These are phyloP conservation scores for Catalaphyllia jardinei DNA, from an alignment of 64 coral and sea anemone genomes.

Conservation along the genomic window DNA sequence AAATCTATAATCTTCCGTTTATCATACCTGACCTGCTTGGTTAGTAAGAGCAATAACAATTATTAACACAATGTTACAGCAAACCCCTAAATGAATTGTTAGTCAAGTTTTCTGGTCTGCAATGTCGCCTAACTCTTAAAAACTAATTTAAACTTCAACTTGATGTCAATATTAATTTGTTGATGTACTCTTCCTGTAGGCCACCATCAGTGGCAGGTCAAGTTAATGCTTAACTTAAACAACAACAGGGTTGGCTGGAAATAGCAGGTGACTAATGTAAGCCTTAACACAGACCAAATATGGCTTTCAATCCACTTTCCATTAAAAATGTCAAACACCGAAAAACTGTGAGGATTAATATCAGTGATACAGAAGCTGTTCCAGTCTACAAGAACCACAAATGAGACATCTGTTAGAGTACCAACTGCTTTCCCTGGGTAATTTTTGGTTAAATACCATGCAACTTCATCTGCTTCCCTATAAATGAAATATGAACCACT, in stretches of 20 bases:
- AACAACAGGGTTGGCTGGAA: slow-evolving; percentile 5
- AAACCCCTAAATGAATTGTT: neutral
- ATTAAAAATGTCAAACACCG: too few relatives aligned
- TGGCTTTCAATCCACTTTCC: too few relatives aligned
- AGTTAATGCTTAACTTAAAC: neutral
- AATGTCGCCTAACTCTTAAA: neutral
- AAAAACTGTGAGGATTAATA: neutral
- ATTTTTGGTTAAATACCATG: slow-evolving; percentile 22
- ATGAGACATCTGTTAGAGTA: slow-evolving; percentile 22
- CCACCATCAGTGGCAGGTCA: neutral
- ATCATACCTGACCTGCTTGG: neutral
- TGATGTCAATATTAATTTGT: neutral
- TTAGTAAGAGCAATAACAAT: neutral
- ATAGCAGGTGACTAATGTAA: neutral
- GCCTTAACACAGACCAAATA: neutral
- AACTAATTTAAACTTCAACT: slow-evolving; percentile 6
- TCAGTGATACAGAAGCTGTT: neutral
- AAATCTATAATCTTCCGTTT: neutral
- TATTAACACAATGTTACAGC: neutral
- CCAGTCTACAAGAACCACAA: slow-evolving; percentile 13
- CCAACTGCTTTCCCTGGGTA: slow-evolving; percentile 26
- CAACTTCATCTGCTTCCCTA: slow-evolving; percentile 11
- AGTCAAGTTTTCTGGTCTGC: neutral
- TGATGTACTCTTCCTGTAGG: neutral
- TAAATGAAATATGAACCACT: slow-evolving; percentile 18